Evolutionary conservation across 2,113 vertebrate species (phyloP).

Genomic region (Oreochromis aureus): DNA sequence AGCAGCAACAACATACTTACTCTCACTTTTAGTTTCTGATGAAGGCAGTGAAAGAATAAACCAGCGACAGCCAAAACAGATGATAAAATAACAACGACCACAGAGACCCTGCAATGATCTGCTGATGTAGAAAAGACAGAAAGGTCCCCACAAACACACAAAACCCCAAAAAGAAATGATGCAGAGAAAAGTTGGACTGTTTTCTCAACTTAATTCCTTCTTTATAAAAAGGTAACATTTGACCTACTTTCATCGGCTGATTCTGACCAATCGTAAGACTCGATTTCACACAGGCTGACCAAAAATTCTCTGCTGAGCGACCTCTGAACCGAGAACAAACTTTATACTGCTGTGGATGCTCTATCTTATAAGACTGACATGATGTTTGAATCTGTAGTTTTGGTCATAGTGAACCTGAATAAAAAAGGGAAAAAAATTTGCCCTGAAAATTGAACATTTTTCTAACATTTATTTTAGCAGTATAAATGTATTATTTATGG

Average conservation of each 20-base stretch:
- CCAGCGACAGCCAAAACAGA: fast-evolving
- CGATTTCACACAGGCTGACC: neutral
- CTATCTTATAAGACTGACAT: neutral
- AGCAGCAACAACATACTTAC: neutral
- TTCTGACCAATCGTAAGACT: neutral
- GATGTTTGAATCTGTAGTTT: too few relatives aligned
- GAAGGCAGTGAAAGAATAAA: neutral
- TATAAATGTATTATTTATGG: neutral
- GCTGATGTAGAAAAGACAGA: fast-evolving
- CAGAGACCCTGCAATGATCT: neutral
- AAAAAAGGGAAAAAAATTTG: too few relatives aligned
- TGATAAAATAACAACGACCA: neutral
- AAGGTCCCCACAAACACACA: neutral
- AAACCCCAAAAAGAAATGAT: neutral
- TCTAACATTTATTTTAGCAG: neutral
- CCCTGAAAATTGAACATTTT: too few relatives aligned
- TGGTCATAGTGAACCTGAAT: too few relatives aligned
- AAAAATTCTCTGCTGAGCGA: fast-evolving
- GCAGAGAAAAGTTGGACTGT: fast-evolving
- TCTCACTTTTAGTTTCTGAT: neutral
- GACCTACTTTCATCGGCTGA: neutral
- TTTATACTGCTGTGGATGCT: neutral
- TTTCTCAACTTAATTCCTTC: fast-evolving
- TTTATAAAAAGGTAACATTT: neutral
- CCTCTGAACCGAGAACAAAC: neutral